Base-by-base conservation (phyloP, 2,797 vertebrate species). In the Platyrinchus mystaceus region DNA sequence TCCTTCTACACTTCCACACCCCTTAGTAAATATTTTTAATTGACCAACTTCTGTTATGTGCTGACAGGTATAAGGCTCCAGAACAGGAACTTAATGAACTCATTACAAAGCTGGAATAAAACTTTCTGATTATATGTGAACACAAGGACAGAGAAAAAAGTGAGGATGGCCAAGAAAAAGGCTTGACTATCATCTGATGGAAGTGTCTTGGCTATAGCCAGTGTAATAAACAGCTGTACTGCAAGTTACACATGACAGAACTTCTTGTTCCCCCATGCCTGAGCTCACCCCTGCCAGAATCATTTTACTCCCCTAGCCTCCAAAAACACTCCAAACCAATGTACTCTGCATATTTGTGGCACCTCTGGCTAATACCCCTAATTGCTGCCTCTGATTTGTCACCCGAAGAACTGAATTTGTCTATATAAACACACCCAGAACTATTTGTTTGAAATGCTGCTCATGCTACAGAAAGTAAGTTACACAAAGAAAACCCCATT, bases 331-430 rank as follows among this genome's bases (percentile, higher is more conserved):
- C 75, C 59, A 93, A 95, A 89, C 70, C 70, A 26, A 89, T 3
- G 22, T 56, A 85, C 56, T 90, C 96, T 84, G 36, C 81, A n/a
- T 84, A 95, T 86, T 97, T 50, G 47, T 86, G 81, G 77, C 89
- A 74, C 87, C 70, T 87, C 90, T 64, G 69, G 74, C 94, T 90
- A 94, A 96, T 60, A 95, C 43, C 30, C 36, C 49, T 93, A 93
- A 96, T 47, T 86, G 52, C 77, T 80, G 87, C 77, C 77, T 92
- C 87, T 79, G 85, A 92, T 92, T 93, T 95, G 93, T 94, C 94
- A 96, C 90, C 90, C 87, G 93, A 95, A 89, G 78, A 83, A 43
- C 30, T 66, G 68, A 22, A 81, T 90, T 95, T 95, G 64, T 96
- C 85, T 22, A 6, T 1, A 21, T 53, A 94, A 63, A 96, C 71